phyloP scores from a whole-genome alignment of 2,797 vertebrate genomes.

The Danio aesculapii region DNA sequence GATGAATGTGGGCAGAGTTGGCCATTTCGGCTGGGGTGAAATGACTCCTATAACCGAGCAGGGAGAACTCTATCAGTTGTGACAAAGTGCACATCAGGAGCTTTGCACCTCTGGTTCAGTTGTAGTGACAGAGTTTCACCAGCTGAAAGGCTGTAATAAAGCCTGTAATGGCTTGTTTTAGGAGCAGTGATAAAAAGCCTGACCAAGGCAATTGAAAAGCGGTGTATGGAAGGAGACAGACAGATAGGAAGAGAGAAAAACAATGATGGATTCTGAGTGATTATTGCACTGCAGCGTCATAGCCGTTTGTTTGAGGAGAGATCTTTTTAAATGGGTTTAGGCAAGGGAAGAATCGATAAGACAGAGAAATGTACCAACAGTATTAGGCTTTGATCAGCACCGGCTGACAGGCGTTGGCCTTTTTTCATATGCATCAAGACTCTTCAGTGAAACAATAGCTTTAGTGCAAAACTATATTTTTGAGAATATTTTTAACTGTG shows the following conservation, averaged over 20 bases:
- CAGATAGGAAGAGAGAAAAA: constrained; percentile 5
- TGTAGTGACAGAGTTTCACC: constrained; percentile 26
- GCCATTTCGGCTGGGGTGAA: not conserved
- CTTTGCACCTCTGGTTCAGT: constrained; percentile 17
- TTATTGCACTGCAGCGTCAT: constrained; percentile 32
- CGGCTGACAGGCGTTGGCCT: constrained; percentile 9
- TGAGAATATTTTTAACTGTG: not conserved
- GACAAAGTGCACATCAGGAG: constrained; percentile 13
- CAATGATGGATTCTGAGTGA: constrained; percentile 29
- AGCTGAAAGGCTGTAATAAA: constrained; percentile 56
- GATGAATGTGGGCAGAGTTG: constrained; percentile 16
- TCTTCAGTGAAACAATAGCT: constrained; percentile 15
- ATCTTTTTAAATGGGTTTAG: constrained; percentile 38
- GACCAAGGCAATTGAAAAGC: constrained; percentile 41
- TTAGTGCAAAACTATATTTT: not conserved
- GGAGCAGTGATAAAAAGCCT: constrained; percentile 57
- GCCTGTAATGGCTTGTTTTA: constrained; percentile 57
- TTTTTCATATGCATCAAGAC: constrained; percentile 18
- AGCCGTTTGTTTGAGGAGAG: constrained; percentile 43
- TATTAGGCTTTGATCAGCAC: constrained; percentile 23
- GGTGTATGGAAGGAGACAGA: constrained; percentile 21
- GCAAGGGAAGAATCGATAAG: constrained; percentile 46
- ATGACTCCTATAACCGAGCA: constrained; percentile 29
- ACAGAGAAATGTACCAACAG: constrained; percentile 32
- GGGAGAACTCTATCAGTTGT: constrained; percentile 26